Base-by-base conservation (phyloP, 2,888 invertebrate species). In the Anticlea derivata region DNA sequence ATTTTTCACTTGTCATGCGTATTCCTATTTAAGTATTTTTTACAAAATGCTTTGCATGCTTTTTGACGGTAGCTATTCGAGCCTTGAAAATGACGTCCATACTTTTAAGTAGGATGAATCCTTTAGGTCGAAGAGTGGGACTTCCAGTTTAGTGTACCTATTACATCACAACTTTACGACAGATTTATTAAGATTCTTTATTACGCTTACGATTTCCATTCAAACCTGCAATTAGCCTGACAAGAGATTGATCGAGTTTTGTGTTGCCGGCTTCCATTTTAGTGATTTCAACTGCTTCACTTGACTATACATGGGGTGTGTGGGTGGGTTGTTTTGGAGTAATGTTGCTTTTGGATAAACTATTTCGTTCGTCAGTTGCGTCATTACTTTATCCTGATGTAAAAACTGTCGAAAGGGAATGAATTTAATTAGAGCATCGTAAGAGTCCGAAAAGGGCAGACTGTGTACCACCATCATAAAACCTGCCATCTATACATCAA, bases 171-270 rank as follows among this genome's bases (percentile, higher is more conserved):
- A 46, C 17, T 12, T 5, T 20, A 31, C 31, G 27, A 46, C 51
- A 40, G 39, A 55, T 53, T 55, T 49, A 52, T 46, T 60, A 63
- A 60, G 60, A 66, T 68, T 66, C 62, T 61, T 60, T 61, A 50
- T 40, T 6, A 43, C 40, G 38, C 37, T 49, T 30, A 65, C 50
- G 52, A 62, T 55, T 52, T 52, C 63, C 52, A 68, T 68, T 66
- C 63, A 68, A 59, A 55, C 62, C 68, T 61, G 56, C 69, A 73
- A 74, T 72, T 63, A 68, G 37, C 55, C 59, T 66, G 72, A 65
- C 70, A 66, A 35, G 58, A 69, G 70, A 74, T 74, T 73, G 67
- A 74, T 74, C 29, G 65, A 39, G 58, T 62, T 61, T 61, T 56
- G 34, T 65, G 59, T 63, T 65, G 47, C 45, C 44, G 43, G 52